A percentile compares a stretch with the other conserved stretches of the same genome.
These are phyloP conservation scores for Phaenicophaeus curvirostris DNA, from an alignment of 2,797 vertebrate genomes.

Conservation along the genomic window DNA sequence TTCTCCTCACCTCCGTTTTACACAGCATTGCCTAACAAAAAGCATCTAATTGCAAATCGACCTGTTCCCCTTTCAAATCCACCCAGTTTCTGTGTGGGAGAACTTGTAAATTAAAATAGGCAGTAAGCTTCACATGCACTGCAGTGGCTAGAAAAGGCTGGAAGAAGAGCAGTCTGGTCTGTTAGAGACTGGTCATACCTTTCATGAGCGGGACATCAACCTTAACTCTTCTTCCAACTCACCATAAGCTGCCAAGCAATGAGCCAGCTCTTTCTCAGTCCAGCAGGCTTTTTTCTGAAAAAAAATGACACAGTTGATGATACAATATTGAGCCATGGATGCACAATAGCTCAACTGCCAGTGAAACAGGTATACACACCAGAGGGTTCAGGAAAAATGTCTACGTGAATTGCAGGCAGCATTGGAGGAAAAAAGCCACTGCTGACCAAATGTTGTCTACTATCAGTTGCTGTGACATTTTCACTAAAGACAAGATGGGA, in stretches of 20 bases:
- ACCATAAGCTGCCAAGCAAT: background rate
- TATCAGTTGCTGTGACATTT: background rate
- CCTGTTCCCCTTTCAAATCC: background rate
- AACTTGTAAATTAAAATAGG: background rate
- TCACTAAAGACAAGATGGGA: background rate
- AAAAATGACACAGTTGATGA: background rate
- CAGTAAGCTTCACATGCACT: rapidly evolving
- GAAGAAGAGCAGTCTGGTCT: rapidly evolving
- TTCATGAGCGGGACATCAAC: background rate
- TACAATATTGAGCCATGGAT: background rate
- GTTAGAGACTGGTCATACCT: background rate
- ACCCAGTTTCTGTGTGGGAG: background rate
- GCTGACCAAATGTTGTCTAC: background rate
- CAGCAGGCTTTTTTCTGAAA: rapidly evolving
- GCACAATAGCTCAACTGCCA: background rate
- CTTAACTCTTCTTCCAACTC: background rate
- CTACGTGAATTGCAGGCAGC: background rate
- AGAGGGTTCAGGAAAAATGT: background rate
- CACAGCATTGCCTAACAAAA: background rate
- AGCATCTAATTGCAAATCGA: background rate
- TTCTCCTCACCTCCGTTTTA: background rate
- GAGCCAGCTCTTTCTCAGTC: background rate
- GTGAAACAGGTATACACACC: background rate
- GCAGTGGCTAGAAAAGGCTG: rapidly evolving
- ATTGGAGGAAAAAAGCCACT: background rate